Evolutionary conservation across 2,888 invertebrate species (phyloP), one percentile per base, ranked within the genome.

Genomic region (Incurvaria masculella): DNA sequence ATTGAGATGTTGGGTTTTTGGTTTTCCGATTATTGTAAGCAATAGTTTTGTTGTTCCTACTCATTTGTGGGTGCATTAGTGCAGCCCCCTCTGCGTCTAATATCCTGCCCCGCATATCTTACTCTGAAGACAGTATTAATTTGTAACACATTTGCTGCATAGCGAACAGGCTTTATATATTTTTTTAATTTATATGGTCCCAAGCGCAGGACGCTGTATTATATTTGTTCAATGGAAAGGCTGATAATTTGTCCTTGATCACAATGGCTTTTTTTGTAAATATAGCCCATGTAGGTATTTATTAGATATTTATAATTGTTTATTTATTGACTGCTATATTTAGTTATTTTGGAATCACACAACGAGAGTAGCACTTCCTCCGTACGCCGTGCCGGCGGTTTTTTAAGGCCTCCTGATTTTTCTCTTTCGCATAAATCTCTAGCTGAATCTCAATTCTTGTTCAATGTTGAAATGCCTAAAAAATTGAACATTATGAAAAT

Each of bases 271-370:
- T 49, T 43, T 46, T 67, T 79, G 79, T 79, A 79, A 71, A 79
- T 79, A 79, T 79, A 74, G 75, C 72, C 72, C 61, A 57, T 65
- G 71, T 79, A 79, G 79, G 78, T 79, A 79, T 79, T 79, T 79
- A 79, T 79, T 78, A 79, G 76, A 79, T 79, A 79, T 79, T 79
- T 79, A 79, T 78, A 71, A 78, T 76, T 65, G 69, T 78, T 79
- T 78, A 79, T 79, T 79, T 79, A 79, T 79, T 79, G 78, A 78
- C 78, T 73, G 78, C 78, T 75, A 73, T 71, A 71, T 73, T 74
- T 75, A 75, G 75, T 72, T 72, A 59, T 44, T 69, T 66, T 67
- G 53, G 53, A 59, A 33, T 33, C 33, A 14, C 33, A 11, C 10
- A 33, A 33, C 33, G 14, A 33, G 14, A 33, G 33, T 33, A 33